Percentiles rank a stretch among this genome's conserved stretches.
Evolutionary conservation across 2,797 vertebrate genomes (phyloP).

Genomic region (Etheostoma perlongum): DNA sequence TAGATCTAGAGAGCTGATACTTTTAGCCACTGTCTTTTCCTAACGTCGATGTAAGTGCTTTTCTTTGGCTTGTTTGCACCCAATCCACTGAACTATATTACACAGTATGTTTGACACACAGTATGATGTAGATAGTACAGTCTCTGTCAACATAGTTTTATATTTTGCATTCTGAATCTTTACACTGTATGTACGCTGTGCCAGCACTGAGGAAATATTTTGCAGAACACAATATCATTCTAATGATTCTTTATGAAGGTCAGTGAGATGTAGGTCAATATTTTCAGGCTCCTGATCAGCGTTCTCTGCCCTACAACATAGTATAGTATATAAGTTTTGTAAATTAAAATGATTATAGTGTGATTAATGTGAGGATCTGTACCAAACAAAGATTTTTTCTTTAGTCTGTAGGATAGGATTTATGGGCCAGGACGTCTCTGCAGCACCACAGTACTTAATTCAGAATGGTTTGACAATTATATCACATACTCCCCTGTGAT

Average conservation of each 20-base stretch:
- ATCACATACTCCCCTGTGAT: no score
- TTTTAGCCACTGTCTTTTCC: constrained; percentile 23
- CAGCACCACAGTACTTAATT: no score
- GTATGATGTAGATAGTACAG: neutral
- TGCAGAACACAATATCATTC: constrained; percentile 5
- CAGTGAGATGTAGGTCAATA: constrained; percentile 15
- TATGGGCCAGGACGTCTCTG: no score
- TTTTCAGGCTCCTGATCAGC: constrained; percentile 18
- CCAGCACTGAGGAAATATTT: neutral
- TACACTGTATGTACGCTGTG: constrained; percentile 8
- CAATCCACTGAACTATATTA: constrained; percentile 10
- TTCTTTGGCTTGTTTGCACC: neutral
- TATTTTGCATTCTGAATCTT: constrained; percentile 13
- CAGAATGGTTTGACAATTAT: no score
- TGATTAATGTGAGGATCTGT: no score
- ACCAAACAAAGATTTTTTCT: no score
- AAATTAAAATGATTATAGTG: no score
- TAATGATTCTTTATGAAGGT: constrained; percentile 1
- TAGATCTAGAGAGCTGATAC: constrained; percentile 33
- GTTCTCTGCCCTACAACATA: neutral
- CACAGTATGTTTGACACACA: neutral
- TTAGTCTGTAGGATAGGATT: no score
- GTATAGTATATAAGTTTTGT: neutral
- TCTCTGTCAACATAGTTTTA: constrained; percentile 13
- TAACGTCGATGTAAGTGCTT: neutral